Conservation (phyloP, 1,140 invertebrate species). For the Drosophila lacteicornis region DNA sequence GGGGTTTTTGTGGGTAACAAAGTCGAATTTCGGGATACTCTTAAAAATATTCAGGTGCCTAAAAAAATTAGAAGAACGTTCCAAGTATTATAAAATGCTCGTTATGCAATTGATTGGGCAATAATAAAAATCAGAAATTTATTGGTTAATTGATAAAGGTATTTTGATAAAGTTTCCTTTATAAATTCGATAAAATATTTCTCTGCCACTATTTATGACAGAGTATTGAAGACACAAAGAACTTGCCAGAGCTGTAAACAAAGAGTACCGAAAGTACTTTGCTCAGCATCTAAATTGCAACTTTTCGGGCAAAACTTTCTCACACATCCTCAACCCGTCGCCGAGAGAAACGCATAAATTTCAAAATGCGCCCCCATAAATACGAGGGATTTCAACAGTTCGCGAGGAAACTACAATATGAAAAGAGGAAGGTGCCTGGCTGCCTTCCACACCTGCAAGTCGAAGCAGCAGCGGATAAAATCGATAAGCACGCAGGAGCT, state of each 20-base stretch:
- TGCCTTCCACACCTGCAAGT: constrained; percentile 27
- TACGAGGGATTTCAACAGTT: constrained; percentile 45
- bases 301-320: constrained; percentile 44
- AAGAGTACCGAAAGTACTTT: constrained; percentile 34
- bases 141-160: neutral
- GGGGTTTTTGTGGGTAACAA: neutral
- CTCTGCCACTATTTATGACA: neutral
- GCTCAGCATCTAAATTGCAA: constrained; percentile 48
- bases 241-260: constrained; percentile 12
- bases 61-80: too few species aligned
- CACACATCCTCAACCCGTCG: constrained; percentile 4
- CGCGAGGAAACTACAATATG: constrained; percentile 15
- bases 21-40: neutral
- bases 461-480: constrained; percentile 54
- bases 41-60: constrained; percentile 8
- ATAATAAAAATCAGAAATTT: too few species aligned
- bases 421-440: neutral
- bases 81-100: too few species aligned
- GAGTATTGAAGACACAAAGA: neutral
- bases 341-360: constrained; percentile 29
- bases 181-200: constrained; percentile 7
- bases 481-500: constrained; percentile 55
- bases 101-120: neutral
- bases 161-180: neutral
- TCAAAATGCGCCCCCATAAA: constrained; percentile 53